Evolutionary conservation across 2,888 invertebrate genomes (phyloP).

Genomic region (Cantharis flavilabris): DNA sequence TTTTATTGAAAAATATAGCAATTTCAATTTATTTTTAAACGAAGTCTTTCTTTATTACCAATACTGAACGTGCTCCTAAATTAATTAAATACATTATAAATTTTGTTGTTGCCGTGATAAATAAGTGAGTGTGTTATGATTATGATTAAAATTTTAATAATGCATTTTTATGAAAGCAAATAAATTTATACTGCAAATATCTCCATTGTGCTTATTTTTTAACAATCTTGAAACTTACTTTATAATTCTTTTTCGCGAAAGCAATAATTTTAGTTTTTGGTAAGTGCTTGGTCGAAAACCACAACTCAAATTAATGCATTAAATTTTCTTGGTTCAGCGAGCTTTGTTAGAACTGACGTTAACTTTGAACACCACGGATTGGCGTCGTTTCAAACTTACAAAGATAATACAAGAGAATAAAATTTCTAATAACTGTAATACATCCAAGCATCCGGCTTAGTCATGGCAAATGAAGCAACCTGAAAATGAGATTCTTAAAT

Average conservation of each 20-base stretch:
- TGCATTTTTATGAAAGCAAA: not conserved
- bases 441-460: conserved; percentile 27
- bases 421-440: conserved; percentile 30
- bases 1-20: not conserved
- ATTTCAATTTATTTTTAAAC: conserved; percentile 2
- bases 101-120: not conserved
- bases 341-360: conserved; percentile 23
- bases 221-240: not conserved
- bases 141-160: not conserved
- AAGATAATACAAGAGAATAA: conserved; percentile 30
- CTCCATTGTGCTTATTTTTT: not conserved
- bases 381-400: conserved; percentile 18
- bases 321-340: conserved; percentile 29
- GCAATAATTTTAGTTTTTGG: not conserved
- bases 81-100: not conserved
- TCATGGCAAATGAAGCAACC: conserved; percentile 29
- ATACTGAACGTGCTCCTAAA: not conserved
- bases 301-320: conserved; percentile 25
- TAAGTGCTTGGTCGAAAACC: not conserved
- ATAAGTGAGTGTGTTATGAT: not conserved
- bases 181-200: not conserved
- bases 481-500: conserved; percentile 22
- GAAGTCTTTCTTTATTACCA: not conserved
- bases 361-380: conserved; percentile 21
- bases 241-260: not conserved